Evolutionary conservation across 2,888 invertebrate genomes (phyloP).

Genomic region (Caenorhabditis parvicauda): DNA sequence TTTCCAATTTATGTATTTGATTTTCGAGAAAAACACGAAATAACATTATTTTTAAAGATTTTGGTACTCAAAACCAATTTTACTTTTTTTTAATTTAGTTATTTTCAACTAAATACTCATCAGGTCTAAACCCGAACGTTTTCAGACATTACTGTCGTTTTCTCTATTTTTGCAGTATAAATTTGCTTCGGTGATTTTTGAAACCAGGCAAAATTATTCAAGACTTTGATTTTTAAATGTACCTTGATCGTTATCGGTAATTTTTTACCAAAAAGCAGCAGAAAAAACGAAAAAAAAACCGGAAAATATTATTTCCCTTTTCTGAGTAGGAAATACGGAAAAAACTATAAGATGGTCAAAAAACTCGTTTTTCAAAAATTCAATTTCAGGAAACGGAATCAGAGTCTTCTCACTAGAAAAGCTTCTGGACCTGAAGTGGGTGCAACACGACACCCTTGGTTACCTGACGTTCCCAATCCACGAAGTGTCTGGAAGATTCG

Average conservation of each 20-base stretch:
- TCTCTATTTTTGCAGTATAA: not conserved
- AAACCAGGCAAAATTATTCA: not conserved
- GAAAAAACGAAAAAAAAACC: not conserved
- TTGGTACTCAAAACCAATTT: too few relatives aligned
- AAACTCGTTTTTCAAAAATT: not conserved
- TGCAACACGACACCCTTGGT: slow-evolving; percentile 52
- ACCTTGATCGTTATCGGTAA: too few relatives aligned
- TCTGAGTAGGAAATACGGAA: not conserved
- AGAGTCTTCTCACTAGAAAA: slow-evolving; percentile 22
- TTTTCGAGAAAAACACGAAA: too few relatives aligned
- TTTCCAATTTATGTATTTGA: too few relatives aligned
- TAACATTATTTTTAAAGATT: too few relatives aligned
- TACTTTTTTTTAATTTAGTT: too few relatives aligned
- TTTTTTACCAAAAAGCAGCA: not conserved
- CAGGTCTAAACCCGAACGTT: too few relatives aligned
- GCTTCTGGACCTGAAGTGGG: slow-evolving; percentile 49
- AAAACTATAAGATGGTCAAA: too few relatives aligned
- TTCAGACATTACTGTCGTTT: too few relatives aligned
- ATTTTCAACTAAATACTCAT: too few relatives aligned
- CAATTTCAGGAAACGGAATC: slow-evolving; percentile 11
- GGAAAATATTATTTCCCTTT: not conserved
- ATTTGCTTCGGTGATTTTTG: not conserved
- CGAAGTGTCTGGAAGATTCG: slow-evolving; percentile 39
- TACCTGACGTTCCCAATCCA: slow-evolving; percentile 42
- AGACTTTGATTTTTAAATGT: too few relatives aligned